These are phyloP conservation scores for Noctua pronuba DNA, from an alignment of 2,888 invertebrate genomes.

Conservation along the genomic window DNA sequence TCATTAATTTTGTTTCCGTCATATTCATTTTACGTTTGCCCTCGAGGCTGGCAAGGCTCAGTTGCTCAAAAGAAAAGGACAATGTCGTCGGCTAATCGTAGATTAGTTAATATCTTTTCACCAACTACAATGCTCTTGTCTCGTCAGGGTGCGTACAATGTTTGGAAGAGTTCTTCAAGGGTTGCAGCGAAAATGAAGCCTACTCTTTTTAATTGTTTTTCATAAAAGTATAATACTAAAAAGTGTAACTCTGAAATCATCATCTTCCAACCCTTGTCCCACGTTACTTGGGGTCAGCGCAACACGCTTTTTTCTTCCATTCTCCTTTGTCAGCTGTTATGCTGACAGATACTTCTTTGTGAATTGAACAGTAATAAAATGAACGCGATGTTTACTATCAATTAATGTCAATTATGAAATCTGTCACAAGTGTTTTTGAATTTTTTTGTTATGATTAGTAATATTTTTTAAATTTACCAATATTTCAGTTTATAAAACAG, in stretches of 20 bases:
- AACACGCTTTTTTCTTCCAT: neutral
- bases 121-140: neutral
- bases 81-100: neutral
- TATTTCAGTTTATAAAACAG: neutral
- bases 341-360: neutral
- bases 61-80: neutral
- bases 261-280: neutral
- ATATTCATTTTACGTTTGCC: neutral
- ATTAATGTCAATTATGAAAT: conserved; percentile 14
- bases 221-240: no score
- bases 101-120: neutral
- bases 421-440: conserved; percentile 8
- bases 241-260: no score
- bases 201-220: neutral
- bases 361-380: neutral
- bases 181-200: neutral
- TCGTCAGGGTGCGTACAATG: neutral
- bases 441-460: neutral
- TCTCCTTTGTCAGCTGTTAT: neutral
- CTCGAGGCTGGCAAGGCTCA: neutral
- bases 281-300: neutral
- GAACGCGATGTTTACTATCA: neutral
- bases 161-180: neutral
- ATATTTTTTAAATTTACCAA: neutral
- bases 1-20: neutral